Evolutionary conservation across 37 sponge, comb jelly and placozoan genomes (phyloP).

Genomic region (Tethya wilhelma): DNA sequence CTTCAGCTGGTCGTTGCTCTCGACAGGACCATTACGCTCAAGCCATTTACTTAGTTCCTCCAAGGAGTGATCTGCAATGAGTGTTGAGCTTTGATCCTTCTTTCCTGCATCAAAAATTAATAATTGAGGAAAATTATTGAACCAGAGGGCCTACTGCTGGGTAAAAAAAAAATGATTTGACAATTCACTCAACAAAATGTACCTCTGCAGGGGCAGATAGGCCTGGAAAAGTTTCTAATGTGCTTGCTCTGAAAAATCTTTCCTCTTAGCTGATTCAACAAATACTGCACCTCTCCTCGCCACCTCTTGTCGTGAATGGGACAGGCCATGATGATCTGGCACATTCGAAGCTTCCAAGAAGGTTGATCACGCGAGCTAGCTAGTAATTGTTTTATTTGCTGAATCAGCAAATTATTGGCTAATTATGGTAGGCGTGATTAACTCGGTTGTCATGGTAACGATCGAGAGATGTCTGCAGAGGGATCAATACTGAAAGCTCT

Average conservation of each 20-base stretch:
- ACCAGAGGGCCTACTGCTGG: too few species aligned
- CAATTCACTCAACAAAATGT: too few species aligned
- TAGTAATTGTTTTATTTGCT: neutral
- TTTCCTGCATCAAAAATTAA: too few species aligned
- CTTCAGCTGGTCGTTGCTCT: too few species aligned
- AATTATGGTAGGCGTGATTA: neutral
- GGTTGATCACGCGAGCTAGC: neutral
- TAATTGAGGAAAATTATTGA: too few species aligned
- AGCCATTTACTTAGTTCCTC: too few species aligned
- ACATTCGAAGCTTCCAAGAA: neutral
- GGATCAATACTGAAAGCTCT: conserved; percentile 25
- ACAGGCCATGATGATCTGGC: neutral
- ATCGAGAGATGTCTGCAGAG: neutral
- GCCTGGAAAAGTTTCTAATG: neutral
- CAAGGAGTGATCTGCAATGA: too few species aligned
- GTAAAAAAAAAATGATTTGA: too few species aligned
- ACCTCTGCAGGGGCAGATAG: neutral
- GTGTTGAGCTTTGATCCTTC: too few species aligned
- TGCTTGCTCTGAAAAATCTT: neutral
- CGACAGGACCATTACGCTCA: too few species aligned
- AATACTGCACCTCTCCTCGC: neutral
- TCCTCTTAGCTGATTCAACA: neutral
- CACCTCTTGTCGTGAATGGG: neutral
- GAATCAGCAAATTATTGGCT: neutral
- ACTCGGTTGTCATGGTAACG: conserved; percentile 3